Base-by-base conservation (phyloP, 2,888 invertebrate species). In the Chymomyza caudatula region DNA sequence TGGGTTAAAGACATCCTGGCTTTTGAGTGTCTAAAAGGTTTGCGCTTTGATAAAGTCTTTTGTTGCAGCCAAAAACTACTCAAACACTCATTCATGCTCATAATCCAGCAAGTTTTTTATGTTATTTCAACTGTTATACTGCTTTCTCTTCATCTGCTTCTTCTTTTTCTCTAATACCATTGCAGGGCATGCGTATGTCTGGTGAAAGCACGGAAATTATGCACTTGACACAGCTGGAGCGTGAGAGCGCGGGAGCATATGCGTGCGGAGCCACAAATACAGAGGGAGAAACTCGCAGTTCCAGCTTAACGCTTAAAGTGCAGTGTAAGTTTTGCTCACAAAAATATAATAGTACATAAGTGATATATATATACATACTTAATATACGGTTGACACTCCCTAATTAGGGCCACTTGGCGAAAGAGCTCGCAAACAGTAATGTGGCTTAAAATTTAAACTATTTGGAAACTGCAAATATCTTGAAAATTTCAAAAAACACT, bases 241-340 rank as follows among this genome's bases (percentile, higher is more conserved):
- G 95, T 73, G 93, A 93, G 74, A 94, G 94, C 78, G 93, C 94
- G 0, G 95, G 96, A 2, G 93, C 94, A 62, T 97, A 96, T 89
- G 93, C 95, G 25, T 97, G 97, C 88, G 93, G 95, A 60, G 96
- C 96, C 3, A 92, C 93, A 68, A 97, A 97, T 88, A 91, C 93
- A 1, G 95, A 96, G 87, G 96, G 96, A 54, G 95, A 95, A 88
- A 94, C 95, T 2, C 92, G 94, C 74, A 96, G 96, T 87, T 93
- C 94, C 60, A 94, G 95, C 4, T 91, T 95, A 67, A 92, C 93
- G 63, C 91, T 96, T 58, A 93, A 92, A 88, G 93, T 96, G 76
- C 93, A 96, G 90, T 95, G 96, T 96, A 92, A 95, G 96, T 94
- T 75, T 37, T 4, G 11, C 29, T 37, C 63, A 73, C 60, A 58